Percentiles rank a stretch among this genome's conserved stretches.
Evolutionary conservation across 92 coral and sea anemone genomes (phyloP).

Genomic region (Zoanthus sansibaricus): DNA sequence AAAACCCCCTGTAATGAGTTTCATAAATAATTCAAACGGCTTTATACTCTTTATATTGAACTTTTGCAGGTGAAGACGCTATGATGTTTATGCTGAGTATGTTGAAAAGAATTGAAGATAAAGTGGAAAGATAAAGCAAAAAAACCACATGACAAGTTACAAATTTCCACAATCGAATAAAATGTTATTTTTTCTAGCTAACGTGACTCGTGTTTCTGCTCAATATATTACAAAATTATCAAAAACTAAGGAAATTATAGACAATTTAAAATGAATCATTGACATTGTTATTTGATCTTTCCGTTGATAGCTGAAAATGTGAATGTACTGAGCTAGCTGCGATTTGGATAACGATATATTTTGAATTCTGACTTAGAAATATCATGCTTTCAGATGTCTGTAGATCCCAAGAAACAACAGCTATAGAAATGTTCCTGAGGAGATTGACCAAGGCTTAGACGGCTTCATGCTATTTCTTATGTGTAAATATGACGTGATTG

Average conservation of each 20-base stretch:
- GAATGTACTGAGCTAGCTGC: background rate
- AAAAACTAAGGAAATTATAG: background rate
- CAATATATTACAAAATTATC: background rate
- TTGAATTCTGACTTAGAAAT: background rate
- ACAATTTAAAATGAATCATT: background rate
- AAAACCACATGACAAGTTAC: background rate
- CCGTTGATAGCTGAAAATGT: background rate
- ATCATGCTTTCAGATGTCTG: too few relatives aligned
- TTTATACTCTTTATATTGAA: slow-evolving; percentile 29
- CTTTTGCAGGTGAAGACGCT: slow-evolving; percentile 34
- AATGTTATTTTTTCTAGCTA: background rate
- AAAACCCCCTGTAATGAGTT: slow-evolving; percentile 23
- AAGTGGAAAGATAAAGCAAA: background rate
- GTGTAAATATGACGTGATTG: background rate
- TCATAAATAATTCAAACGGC: slow-evolving; percentile 25
- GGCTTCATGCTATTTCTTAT: background rate
- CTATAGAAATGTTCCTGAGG: background rate
- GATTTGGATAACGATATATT: background rate
- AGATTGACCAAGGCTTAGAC: background rate
- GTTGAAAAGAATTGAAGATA: background rate
- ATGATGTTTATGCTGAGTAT: background rate
- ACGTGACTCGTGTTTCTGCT: background rate
- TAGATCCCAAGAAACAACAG: too few relatives aligned
- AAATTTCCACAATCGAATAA: background rate
- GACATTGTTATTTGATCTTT: background rate